phyloP scores from a whole-genome alignment of 2,888 invertebrate genomes.

The Eristalis pertinax region DNA sequence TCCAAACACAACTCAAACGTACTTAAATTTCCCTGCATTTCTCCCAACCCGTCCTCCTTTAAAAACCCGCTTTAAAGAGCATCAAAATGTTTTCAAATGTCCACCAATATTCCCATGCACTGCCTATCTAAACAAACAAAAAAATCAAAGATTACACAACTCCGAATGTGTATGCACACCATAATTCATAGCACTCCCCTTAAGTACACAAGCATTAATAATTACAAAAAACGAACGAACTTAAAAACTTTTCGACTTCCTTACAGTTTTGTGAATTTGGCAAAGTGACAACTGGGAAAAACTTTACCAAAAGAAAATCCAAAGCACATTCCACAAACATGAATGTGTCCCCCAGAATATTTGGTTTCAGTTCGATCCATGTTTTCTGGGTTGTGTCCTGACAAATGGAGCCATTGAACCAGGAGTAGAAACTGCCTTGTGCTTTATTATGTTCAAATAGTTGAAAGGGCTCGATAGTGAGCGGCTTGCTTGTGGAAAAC shows the following conservation, averaged over 20 bases:
- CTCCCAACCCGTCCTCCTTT: not conserved
- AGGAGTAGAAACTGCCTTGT: not conserved
- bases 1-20: not conserved
- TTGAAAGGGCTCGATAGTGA: not conserved
- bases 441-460: constrained; percentile 7
- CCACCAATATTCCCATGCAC: not conserved
- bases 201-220: not conserved
- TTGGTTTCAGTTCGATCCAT: not conserved
- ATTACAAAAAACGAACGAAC: constrained; percentile 30
- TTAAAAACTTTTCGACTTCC: constrained; percentile 25
- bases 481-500: not conserved
- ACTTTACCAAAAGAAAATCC: constrained; percentile 10
- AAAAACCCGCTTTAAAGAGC: not conserved
- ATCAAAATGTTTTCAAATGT: not conserved
- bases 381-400: constrained; percentile 20
- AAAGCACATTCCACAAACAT: not conserved
- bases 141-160: not conserved
- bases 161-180: not conserved
- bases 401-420: constrained; percentile 38
- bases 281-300: constrained; percentile 35
- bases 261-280: constrained; percentile 19
- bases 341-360: not conserved
- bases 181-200: not conserved
- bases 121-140: not conserved
- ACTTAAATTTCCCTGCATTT: not conserved